Percentiles rank a stretch among this genome's conserved stretches.
Evolutionary conservation across 1,140 invertebrate species (phyloP).

Genomic region (Hirudo medicinalis): DNA sequence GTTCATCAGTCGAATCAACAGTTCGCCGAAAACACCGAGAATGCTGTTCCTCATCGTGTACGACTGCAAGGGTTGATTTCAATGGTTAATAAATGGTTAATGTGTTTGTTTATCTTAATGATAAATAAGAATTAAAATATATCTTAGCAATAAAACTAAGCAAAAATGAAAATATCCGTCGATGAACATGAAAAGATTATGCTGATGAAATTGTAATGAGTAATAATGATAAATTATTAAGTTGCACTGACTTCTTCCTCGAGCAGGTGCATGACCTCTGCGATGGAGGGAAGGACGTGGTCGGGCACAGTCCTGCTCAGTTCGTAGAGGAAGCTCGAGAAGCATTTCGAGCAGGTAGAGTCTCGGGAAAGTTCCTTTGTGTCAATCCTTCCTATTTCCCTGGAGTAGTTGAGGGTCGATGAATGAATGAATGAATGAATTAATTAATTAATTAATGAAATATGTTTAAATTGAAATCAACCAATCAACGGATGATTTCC

Average conservation of each 20-base stretch:
- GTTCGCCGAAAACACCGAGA: conserved; percentile 60
- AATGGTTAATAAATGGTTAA: no score
- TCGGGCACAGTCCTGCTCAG: conserved; percentile 52
- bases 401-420: neutral
- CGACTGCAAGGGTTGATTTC: conserved; percentile 43
- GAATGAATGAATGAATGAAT: no score
- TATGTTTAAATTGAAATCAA: no score
- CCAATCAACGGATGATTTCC: no score
- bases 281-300: conserved; percentile 51
- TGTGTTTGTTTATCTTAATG: no score
- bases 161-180: no score
- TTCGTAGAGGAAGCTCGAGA: conserved; percentile 55
- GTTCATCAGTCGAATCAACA: conserved; percentile 55
- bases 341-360: conserved; percentile 49
- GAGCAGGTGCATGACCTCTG: conserved; percentile 47
- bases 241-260: conserved; percentile 41
- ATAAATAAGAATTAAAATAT: no score
- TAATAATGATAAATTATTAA: no score
- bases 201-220: no score
- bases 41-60: conserved; percentile 66
- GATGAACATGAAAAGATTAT: no score
- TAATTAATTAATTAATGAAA: no score
- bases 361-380: conserved; percentile 43
- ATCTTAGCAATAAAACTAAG: no score
- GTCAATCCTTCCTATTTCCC: conserved; percentile 48